Percentiles rank a stretch among this genome's conserved stretches.
phyloP scores from a whole-genome alignment of 2,113 vertebrate genomes.

The Pterophyllum scalare region DNA sequence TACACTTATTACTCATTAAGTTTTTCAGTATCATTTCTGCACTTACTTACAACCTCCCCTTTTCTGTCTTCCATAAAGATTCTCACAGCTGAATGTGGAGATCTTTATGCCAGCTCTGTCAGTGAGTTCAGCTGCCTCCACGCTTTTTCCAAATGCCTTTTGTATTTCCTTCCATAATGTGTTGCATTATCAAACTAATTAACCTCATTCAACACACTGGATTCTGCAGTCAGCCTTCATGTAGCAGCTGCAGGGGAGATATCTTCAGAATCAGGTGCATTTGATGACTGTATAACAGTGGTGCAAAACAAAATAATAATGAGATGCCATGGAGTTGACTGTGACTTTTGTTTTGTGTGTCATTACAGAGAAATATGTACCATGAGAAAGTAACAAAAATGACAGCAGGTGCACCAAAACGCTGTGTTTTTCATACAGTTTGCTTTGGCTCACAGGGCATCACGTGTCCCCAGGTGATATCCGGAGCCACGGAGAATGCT shows the following conservation, averaged over 20 bases:
- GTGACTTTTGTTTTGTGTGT: not conserved
- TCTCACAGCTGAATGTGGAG: constrained; percentile 90
- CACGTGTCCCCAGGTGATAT: constrained; percentile 88
- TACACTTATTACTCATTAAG: not conserved
- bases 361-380: not conserved
- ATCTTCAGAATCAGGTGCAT: constrained; percentile 91
- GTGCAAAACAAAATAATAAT: not conserved
- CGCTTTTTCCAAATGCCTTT: constrained; percentile 5
- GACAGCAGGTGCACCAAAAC: constrained; percentile 8
- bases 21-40: not conserved
- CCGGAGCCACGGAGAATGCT: constrained; percentile 83
- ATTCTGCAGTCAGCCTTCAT: constrained; percentile 87
- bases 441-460: constrained; percentile 83
- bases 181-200: constrained; percentile 46
- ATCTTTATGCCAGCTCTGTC: constrained; percentile 93
- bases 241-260: constrained; percentile 88
- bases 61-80: constrained; percentile 74
- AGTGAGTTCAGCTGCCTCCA: constrained; percentile 80
- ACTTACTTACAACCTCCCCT: constrained; percentile 7
- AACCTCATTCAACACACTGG: constrained; percentile 35
- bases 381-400: not conserved
- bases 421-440: not conserved
- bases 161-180: constrained; percentile 12
- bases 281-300: constrained; percentile 14
- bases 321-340: not conserved